phyloP scores from a whole-genome alignment of 2,888 invertebrate genomes.

The Ectropis crepuscularia region DNA sequence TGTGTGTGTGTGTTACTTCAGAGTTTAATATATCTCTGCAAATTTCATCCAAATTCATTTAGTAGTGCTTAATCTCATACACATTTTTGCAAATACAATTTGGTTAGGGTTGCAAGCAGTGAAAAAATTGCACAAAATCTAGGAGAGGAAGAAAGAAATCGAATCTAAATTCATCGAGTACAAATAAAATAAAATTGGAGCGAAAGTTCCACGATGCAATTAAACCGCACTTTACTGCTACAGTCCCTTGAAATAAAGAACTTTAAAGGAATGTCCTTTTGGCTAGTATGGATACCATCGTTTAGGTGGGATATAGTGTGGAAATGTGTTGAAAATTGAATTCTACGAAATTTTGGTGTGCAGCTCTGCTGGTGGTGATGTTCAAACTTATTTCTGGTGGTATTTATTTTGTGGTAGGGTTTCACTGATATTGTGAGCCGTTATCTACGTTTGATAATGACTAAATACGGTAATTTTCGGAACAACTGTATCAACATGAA shows the following conservation, averaged over 20 bases:
- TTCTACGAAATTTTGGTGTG: neutral
- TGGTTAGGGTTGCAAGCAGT: constrained; percentile 37
- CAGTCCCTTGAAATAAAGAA: constrained; percentile 81
- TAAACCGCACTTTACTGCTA: constrained; percentile 80
- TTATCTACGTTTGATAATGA: too few relatives aligned
- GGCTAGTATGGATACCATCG: constrained; percentile 48
- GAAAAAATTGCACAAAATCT: constrained; percentile 59
- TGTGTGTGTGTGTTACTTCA: too few relatives aligned
- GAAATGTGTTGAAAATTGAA: neutral
- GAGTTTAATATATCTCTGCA: too few relatives aligned
- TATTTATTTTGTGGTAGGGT: too few relatives aligned
- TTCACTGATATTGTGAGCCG: too few relatives aligned
- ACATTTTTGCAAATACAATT: too few relatives aligned
- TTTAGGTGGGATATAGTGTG: neutral
- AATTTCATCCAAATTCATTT: too few relatives aligned
- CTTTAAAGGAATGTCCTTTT: constrained; percentile 76
- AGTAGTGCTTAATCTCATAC: too few relatives aligned
- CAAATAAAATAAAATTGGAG: constrained; percentile 73
- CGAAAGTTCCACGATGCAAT: constrained; percentile 76
- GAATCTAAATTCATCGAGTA: constrained; percentile 74
- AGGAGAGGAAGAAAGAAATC: constrained; percentile 62
- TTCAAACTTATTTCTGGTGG: too few relatives aligned
- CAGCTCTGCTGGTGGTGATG: too few relatives aligned
- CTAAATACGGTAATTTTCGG: too few relatives aligned
- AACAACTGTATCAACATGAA: too few relatives aligned